Evolutionary conservation across 2,797 vertebrate species (phyloP), one percentile per base, ranked within the genome.

Genomic region (Urophycis tenuis): DNA sequence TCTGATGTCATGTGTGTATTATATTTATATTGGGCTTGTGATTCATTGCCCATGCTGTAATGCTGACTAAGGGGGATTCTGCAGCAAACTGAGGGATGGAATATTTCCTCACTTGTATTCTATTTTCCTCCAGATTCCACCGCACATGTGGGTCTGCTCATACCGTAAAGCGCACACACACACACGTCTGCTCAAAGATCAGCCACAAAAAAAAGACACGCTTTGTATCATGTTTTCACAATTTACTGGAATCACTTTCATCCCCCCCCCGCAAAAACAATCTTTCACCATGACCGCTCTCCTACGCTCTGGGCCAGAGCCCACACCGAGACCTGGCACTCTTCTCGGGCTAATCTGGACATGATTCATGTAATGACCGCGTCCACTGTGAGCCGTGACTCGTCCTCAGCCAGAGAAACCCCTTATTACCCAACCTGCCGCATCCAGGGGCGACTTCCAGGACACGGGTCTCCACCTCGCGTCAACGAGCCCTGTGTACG

Each of bases 1-100:
- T 85, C 76, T 79, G n/a, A 83, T 76, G 78, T 19, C 67, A 77
- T 60, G 6, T 30, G 78, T 76, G 67, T 30, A 34, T 34, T 3
- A 22, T n/a, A 5, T 31, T 3, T 31, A 32, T 32, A 31, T 30
- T 70, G 0, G 4, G 39, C 14, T 41, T 60, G 5, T 9, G 22
- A 25, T 64, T 29, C 10, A 64, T n/a, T 29, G n/a, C 29, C 60
- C 25, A 53, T 12, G 22, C 45, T 64, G 12, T 10, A 64, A 29
- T 29, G 60, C 12, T 64, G 53, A n/a, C 53, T 29, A 29, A 6
- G 60, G n/a, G n/a, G 10, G 25, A 3, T 64, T 64, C 60, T 64
- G 60, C 25, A 29, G 25, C 10, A 64, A 1, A 29, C 22, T 64
- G 60, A 64, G 25, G 25, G 60, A 25, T 29, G n/a, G 60, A 29